A percentile compares a stretch with the other conserved stretches of the same genome.
Conservation (phyloP, 2,888 invertebrate genomes). For the Noctua pronuba region DNA sequence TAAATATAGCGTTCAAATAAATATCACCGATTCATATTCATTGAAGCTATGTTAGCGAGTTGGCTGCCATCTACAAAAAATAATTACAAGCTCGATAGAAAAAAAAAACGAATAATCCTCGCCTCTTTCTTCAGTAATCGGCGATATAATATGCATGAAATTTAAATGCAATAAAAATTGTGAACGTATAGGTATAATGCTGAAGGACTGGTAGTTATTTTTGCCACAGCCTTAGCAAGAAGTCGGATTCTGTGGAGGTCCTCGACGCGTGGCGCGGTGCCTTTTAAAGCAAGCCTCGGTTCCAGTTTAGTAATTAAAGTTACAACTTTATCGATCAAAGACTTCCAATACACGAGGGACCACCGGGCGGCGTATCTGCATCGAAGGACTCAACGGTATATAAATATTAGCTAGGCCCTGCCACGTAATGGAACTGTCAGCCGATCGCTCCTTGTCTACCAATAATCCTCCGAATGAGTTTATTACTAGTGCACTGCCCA, state of each 20-base stretch:
- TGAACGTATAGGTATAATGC: conserved; percentile 53
- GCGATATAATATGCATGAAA: conserved; percentile 42
- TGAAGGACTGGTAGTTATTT: conserved; percentile 65
- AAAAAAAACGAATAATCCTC: conserved; percentile 54
- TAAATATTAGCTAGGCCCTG: conserved; percentile 82
- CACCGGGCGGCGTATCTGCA: conserved; percentile 84
- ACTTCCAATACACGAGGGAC: conserved; percentile 82
- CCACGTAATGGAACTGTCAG: conserved; percentile 87
- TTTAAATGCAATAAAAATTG: conserved; percentile 62
- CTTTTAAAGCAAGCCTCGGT: conserved; percentile 79
- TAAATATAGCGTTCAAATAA: background rate
- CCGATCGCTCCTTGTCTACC: conserved; percentile 78
- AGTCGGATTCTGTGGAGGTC: conserved; percentile 70
- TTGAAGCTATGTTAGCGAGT: conserved; percentile 11
- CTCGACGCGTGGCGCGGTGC: conserved; percentile 83
- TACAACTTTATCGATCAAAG: conserved; percentile 89
- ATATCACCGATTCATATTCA: conserved; percentile 21
- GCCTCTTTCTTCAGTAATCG: conserved; percentile 38
- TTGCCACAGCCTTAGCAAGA: conserved; percentile 67
- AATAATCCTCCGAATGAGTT: conserved; percentile 86
- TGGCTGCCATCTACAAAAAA: conserved; percentile 20
- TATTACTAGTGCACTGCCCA: conserved; percentile 78
- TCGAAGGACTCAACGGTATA: conserved; percentile 74
- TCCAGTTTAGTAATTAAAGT: conserved; percentile 89
- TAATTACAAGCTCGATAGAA: conserved; percentile 9